These are phyloP conservation scores for Gobionotothen gibberifrons DNA, from an alignment of 2,797 vertebrate species.

Conservation along the genomic window DNA sequence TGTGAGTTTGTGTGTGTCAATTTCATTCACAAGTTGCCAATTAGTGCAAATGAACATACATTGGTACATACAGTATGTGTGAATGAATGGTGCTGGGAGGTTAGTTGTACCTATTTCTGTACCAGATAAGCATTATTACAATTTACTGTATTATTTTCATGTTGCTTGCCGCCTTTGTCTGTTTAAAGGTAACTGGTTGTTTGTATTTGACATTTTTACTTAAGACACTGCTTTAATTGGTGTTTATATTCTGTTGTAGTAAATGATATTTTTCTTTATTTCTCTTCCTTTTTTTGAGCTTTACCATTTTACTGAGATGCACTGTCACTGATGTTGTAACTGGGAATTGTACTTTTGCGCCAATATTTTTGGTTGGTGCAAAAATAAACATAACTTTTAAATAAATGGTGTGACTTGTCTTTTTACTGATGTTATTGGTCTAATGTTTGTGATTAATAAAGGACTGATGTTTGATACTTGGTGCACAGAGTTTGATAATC, in stretches of 20 bases:
- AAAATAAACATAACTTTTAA: constrained; percentile 80
- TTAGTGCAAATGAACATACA: too few species aligned
- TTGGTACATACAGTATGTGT: too few species aligned
- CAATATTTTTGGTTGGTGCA: constrained; percentile 64
- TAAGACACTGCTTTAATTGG: constrained; percentile 64
- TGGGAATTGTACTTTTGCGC: constrained; percentile 73
- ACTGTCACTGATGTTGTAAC: constrained; percentile 74
- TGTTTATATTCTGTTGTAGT: constrained; percentile 68
- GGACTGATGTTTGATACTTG: background rate
- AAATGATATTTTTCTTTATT: constrained; percentile 48
- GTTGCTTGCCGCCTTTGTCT: constrained; percentile 51
- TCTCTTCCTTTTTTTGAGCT: constrained; percentile 47
- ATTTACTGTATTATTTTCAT: constrained; percentile 70
- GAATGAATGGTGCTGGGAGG: constrained; percentile 24
- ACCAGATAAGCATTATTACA: constrained; percentile 65
- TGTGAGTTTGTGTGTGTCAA: constrained; percentile 18
- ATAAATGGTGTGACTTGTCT: constrained; percentile 30
- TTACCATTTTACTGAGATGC: constrained; percentile 74
- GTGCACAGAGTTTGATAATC: constrained; percentile 4
- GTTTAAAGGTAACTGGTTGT: constrained; percentile 54
- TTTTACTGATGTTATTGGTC: background rate
- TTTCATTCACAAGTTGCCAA: too few species aligned
- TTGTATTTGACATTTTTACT: constrained; percentile 65
- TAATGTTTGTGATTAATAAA: background rate
- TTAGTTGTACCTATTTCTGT: constrained; percentile 48